A percentile compares a stretch with the other conserved stretches of the same genome.
These are phyloP conservation scores for Zeuzera pyrina DNA, from an alignment of 2,888 invertebrate genomes.

Conservation along the genomic window DNA sequence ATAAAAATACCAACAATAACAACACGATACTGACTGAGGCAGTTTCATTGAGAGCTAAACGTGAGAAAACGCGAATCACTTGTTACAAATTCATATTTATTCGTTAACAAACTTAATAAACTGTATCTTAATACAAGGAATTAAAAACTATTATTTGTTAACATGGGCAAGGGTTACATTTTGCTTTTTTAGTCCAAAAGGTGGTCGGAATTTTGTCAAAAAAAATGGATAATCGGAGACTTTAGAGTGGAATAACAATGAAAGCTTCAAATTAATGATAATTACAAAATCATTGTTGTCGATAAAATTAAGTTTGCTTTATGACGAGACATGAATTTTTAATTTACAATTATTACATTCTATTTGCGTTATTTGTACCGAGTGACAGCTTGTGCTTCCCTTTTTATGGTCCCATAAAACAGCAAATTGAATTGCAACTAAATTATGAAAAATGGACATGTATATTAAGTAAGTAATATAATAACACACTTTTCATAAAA, in stretches of 20 bases:
- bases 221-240: conserved; percentile 53
- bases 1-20: conserved; percentile 64
- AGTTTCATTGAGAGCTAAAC: conserved; percentile 67
- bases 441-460: no score
- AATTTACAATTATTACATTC: conserved; percentile 24
- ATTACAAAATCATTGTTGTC: conserved; percentile 63
- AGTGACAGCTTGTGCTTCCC: no score
- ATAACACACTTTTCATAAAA: no score
- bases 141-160: conserved; percentile 25
- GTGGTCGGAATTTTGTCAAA: conserved; percentile 39
- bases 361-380: no score
- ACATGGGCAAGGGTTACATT: conserved; percentile 20
- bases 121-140: conserved; percentile 29
- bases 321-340: conserved; percentile 53
- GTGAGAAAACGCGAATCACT: conserved; percentile 56
- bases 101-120: conserved; percentile 22
- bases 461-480: no score
- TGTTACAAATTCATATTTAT: conserved; percentile 35
- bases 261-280: conserved; percentile 63
- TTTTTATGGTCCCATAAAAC: no score
- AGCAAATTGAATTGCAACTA: no score
- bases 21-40: conserved; percentile 60
- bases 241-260: conserved; percentile 57
- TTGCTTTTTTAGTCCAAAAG: conserved; percentile 31
- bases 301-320: conserved; percentile 41